Conservation (phyloP, 2,113 vertebrate species). For the Peromyscus polionotus region DNA sequence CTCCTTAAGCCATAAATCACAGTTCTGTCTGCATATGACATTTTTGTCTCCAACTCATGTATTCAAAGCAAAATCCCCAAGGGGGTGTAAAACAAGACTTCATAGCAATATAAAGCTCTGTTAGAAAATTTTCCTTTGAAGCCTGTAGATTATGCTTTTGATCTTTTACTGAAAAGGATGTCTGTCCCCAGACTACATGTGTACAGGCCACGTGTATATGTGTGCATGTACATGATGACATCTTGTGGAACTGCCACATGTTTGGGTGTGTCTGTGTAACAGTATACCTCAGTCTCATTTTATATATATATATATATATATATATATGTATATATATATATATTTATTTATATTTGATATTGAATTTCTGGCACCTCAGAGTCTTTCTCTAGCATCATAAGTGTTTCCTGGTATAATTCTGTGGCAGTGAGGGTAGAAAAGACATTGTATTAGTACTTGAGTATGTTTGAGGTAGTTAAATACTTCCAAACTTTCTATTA, state of each 20-base stretch:
- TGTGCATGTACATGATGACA: neutral
- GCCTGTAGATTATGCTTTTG: slow-evolving; percentile 57
- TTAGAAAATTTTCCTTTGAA: slow-evolving; percentile 52
- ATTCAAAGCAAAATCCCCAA: neutral
- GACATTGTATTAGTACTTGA: slow-evolving; percentile 56
- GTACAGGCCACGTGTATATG: neutral
- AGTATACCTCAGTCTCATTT: neutral
- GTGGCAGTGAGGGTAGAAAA: neutral
- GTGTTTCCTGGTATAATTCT: slow-evolving; percentile 23
- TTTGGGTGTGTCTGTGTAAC: neutral
- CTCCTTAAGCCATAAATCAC: slow-evolving; percentile 48
- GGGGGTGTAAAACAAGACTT: slow-evolving; percentile 44
- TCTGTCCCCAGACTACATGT: neutral
- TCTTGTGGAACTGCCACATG: neutral
- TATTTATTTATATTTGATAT: neutral
- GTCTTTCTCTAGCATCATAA: slow-evolving; percentile 5
- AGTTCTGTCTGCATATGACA: slow-evolving; percentile 35
- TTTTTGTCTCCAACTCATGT: slow-evolving; percentile 24
- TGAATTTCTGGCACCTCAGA: slow-evolving; percentile 40
- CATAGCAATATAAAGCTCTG: neutral
- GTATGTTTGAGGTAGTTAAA: slow-evolving; percentile 39
- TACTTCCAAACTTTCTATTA: slow-evolving; percentile 63
- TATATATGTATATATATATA: neutral
- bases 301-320: neutral
- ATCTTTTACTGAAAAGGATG: slow-evolving; percentile 50